Percentiles rank a stretch among this genome's conserved stretches.
Conservation (phyloP, 2,888 invertebrate genomes). For the Drosophila monieri region DNA sequence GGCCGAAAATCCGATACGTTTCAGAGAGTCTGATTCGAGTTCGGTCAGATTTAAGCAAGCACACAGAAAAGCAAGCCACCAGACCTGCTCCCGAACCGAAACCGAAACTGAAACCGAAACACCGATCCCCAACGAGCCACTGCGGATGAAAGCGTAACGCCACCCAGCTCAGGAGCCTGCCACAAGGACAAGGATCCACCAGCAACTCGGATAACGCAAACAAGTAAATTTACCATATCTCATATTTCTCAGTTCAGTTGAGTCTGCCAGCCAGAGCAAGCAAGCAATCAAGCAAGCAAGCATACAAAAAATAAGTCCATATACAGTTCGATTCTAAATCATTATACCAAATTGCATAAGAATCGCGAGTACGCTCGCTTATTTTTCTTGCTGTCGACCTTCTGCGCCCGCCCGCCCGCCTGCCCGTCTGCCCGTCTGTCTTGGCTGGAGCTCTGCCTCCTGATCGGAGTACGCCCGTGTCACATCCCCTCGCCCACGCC, state of each 20-base stretch:
- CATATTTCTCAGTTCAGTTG: slow-evolving; percentile 51
- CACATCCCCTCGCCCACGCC: neutral
- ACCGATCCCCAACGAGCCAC: neutral
- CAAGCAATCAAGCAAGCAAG: slow-evolving; percentile 29
- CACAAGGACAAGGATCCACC: slow-evolving; percentile 11
- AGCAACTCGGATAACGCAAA: slow-evolving; percentile 52
- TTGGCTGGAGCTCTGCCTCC: slow-evolving; percentile 22
- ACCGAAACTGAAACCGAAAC: neutral
- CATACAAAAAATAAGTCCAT: slow-evolving; percentile 17
- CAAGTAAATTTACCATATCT: slow-evolving; percentile 79
- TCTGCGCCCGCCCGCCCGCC: neutral
- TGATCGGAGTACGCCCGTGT: neutral
- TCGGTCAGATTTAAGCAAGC: slow-evolving; percentile 53
- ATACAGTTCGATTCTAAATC: slow-evolving; percentile 47
- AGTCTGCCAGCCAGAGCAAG: slow-evolving; percentile 38
- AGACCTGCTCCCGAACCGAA: slow-evolving; percentile 11
- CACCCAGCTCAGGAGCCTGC: slow-evolving; percentile 2
- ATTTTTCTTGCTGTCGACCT: slow-evolving; percentile 1
- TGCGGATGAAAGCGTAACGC: slow-evolving; percentile 14
- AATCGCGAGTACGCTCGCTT: slow-evolving; percentile 25
- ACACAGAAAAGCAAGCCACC: slow-evolving; percentile 2
- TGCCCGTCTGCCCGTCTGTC: neutral
- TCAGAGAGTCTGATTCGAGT: slow-evolving; percentile 61
- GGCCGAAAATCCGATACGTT: slow-evolving; percentile 79
- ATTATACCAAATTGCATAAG: slow-evolving; percentile 48